These are phyloP conservation scores for Camponotus pennsylvanicus DNA, from an alignment of 1,140 invertebrate genomes.

Conservation along the genomic window DNA sequence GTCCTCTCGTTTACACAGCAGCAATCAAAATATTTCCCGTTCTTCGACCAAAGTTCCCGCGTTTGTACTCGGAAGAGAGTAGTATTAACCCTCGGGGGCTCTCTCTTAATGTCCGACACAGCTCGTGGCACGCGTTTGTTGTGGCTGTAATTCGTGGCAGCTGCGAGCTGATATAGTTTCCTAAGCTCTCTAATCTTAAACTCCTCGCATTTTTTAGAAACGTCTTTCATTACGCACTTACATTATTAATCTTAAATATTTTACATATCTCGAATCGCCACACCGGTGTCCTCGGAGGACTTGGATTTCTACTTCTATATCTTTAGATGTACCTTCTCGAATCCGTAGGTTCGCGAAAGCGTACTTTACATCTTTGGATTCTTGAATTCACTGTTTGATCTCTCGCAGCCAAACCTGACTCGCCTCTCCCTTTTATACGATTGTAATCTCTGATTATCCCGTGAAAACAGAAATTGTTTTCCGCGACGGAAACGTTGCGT, in stretches of 20 bases:
- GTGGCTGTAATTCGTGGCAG: constrained; percentile 46
- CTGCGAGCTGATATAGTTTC: constrained; percentile 18
- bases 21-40: constrained; percentile 63
- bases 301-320: background rate
- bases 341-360: background rate
- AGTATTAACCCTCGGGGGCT: constrained; percentile 48
- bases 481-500: constrained; percentile 53
- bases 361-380: background rate
- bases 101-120: constrained; percentile 45
- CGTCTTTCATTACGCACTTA: background rate
- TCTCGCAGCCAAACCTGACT: background rate
- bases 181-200: background rate
- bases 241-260: background rate
- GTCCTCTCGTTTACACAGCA: constrained; percentile 61
- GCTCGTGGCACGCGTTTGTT: constrained; percentile 51
- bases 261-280: too few relatives aligned
- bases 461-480: background rate
- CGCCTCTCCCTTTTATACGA: too few relatives aligned
- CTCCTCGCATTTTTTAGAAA: background rate
- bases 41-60: constrained; percentile 62
- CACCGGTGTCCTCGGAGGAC: too few relatives aligned
- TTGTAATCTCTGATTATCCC: background rate
- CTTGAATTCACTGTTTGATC: background rate
- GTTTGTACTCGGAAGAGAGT: constrained; percentile 55
- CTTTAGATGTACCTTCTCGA: too few relatives aligned